These are phyloP conservation scores for Caranx melampygus DNA, from an alignment of 2,113 vertebrate species.

Conservation along the genomic window DNA sequence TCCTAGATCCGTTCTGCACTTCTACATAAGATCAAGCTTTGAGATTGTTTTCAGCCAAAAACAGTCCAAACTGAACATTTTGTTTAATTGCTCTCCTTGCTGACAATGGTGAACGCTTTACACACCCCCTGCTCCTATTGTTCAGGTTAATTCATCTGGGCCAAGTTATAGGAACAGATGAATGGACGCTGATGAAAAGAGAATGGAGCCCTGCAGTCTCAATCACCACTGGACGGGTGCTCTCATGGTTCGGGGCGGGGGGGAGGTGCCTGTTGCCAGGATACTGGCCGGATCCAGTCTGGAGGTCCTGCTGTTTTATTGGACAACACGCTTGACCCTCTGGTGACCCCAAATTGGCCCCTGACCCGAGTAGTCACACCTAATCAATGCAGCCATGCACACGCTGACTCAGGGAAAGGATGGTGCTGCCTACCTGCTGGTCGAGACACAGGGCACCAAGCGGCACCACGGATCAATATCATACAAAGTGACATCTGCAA, in stretches of 20 bases:
- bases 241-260: constrained; percentile 69
- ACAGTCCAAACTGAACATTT: constrained; percentile 60
- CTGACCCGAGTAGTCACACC: constrained; percentile 75
- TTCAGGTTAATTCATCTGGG: constrained; percentile 78
- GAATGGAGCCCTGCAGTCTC: constrained; percentile 77
- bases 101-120: constrained; percentile 66
- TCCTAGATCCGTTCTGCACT: not conserved
- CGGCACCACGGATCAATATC: constrained; percentile 63
- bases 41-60: constrained; percentile 58
- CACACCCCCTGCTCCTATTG: constrained; percentile 72
- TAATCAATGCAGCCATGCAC: constrained; percentile 76
- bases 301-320: constrained; percentile 82
- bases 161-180: constrained; percentile 73
- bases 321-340: constrained; percentile 79
- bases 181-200: constrained; percentile 79
- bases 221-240: constrained; percentile 69
- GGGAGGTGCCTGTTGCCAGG: constrained; percentile 78
- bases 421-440: constrained; percentile 73
- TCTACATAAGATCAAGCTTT: constrained; percentile 37
- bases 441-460: constrained; percentile 30
- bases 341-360: constrained; percentile 79
- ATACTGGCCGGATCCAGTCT: constrained; percentile 74
- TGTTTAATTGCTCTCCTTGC: constrained; percentile 66
- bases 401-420: constrained; percentile 58
- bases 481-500: constrained; percentile 77